Base-by-base conservation (phyloP, 2,888 invertebrate species). In the Sinotaia quadrata region DNA sequence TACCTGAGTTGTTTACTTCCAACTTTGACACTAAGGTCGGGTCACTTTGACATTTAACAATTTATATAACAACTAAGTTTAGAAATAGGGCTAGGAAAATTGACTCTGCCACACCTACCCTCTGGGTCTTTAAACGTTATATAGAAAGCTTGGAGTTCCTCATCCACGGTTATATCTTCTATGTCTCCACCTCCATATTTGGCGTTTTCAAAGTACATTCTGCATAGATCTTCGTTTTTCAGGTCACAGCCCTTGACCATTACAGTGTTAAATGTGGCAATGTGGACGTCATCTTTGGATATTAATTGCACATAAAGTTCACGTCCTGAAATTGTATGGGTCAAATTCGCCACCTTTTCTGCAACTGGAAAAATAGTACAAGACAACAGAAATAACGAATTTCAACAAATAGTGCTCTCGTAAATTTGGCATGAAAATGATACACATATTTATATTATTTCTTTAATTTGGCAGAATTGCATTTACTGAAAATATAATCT, bases 61-160 rank as follows among this genome's bases (percentile, higher is more conserved):
- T n/a, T 54, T 7, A 29, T 18, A 10, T 24, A 29, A 24, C 3
- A 5, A 24, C 54, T 54, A 29, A 7, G 10, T 10, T 31, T 24
- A 4, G 7, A 24, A 24, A n/a, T 18, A 54, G 29, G 5, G 7
- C n/a, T 18, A 34, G 54, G 18, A 54, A 2, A 54, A 5, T 12
- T 29, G 27, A 7, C 3, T 54, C 47, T 18, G 21, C 2, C 1
- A 8, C 54, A 54, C 54, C 1, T 54, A 65, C 65, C 54, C 47
- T 65, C 56, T 21, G 65, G 56, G 31, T 65, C 65, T 29, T 21
- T 27, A 29, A 65, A 65, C 10, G 65, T 65, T 54, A 65, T 65
- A 47, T 37, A 41, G 54, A 65, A 41, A 24, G 56, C 56, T n/a
- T 52, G 5, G 31, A 31, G 36, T 10, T 54, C 21, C 33, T 56